phyloP scores from a whole-genome alignment of 2,888 invertebrate genomes.

The Vandiemenella viatica region DNA sequence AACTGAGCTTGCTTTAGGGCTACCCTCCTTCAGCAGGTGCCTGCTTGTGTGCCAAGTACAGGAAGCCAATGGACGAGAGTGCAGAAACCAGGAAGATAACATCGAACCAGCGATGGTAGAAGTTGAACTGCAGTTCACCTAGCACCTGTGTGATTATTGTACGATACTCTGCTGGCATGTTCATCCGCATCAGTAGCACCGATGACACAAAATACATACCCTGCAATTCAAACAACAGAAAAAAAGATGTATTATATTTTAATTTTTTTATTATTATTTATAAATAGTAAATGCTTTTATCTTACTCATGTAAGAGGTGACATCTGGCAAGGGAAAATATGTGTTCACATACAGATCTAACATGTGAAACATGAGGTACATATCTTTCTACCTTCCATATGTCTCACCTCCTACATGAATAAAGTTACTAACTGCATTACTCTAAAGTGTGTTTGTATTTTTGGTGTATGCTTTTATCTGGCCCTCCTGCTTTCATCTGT shows the following conservation, averaged over 20 bases:
- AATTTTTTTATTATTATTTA: background rate
- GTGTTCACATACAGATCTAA: no score
- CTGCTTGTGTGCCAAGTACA: conserved; percentile 90
- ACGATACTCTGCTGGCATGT: conserved; percentile 95
- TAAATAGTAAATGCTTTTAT: no score
- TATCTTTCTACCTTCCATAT: no score
- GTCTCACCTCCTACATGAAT: no score
- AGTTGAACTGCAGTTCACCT: conserved; percentile 94
- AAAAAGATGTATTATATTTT: background rate
- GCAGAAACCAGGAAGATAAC: conserved; percentile 97
- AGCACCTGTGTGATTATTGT: conserved; percentile 83
- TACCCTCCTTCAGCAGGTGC: conserved; percentile 29
- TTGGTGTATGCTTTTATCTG: no score
- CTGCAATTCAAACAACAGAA: conserved; percentile 36
- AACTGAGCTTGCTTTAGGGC: no score
- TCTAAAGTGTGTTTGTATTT: no score
- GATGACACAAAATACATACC: conserved; percentile 99
- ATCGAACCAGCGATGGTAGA: conserved; percentile 99
- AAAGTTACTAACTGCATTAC: no score
- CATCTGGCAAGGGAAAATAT: no score
- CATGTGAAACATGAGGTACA: no score
- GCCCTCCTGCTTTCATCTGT: no score
- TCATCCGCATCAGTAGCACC: conserved; percentile 94
- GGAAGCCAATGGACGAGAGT: conserved; percentile 82
- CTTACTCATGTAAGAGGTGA: no score